Evolutionary conservation across 2,888 invertebrate genomes (phyloP).

Genomic region (Pterostichus madidus): DNA sequence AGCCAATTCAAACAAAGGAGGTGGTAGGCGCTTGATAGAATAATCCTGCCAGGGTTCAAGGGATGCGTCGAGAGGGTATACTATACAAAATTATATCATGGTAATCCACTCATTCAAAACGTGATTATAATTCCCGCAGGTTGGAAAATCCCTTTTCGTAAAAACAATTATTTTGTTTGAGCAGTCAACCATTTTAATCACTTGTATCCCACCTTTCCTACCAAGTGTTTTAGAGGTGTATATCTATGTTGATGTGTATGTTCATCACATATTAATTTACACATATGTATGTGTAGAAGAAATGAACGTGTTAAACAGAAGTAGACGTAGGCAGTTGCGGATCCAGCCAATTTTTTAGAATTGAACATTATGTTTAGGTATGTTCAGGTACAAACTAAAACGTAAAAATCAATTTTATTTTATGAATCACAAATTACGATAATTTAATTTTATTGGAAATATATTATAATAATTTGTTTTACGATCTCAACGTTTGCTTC

Average conservation of each 20-base stretch:
- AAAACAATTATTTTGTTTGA: conserved; percentile 47
- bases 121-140: conserved; percentile 48
- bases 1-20: not conserved
- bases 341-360: too few relatives aligned
- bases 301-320: too few relatives aligned
- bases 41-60: conserved; percentile 17
- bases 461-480: too few relatives aligned
- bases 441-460: too few relatives aligned
- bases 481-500: too few relatives aligned
- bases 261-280: too few relatives aligned
- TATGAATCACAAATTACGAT: too few relatives aligned
- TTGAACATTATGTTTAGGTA: too few relatives aligned
- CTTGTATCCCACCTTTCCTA: conserved; percentile 2
- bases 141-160: conserved; percentile 29
- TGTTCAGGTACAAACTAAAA: too few relatives aligned
- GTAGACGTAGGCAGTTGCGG: too few relatives aligned
- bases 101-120: conserved; percentile 49
- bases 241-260: not conserved
- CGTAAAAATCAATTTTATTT: too few relatives aligned
- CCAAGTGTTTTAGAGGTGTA: conserved; percentile 1
- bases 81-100: conserved; percentile 34
- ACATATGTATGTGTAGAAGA: too few relatives aligned
- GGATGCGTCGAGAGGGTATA: not conserved
- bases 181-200: conserved; percentile 31
- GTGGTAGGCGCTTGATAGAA: not conserved